Evolutionary conservation across 2,888 invertebrate species (phyloP), one percentile per base, ranked within the genome.

Genomic region (Sminthurinus aureus): DNA sequence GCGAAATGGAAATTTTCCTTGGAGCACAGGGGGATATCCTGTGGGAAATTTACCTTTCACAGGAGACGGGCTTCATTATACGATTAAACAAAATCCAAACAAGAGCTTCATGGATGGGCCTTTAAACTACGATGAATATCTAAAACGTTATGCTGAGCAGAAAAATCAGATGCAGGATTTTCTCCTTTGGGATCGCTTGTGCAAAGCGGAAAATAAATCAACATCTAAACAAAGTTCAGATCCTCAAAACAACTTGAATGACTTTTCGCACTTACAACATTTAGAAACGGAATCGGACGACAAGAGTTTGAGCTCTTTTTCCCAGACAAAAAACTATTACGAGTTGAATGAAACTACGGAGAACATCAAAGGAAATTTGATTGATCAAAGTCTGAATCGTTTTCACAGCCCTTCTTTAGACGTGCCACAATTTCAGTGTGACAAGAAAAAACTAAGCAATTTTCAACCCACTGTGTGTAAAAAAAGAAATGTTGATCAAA

Each of bases 91-190:
- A 4, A 15, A 12, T 1, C 6, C 22, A 58, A 64, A 24, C 64
- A 78, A 78, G 3, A 18, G 64, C 22, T 50, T 12, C 26, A 75
- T 9, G 20, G 15, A n/a, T n/a, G n/a, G n/a, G n/a, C 66, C 78
- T 0, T 20, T 66, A 24, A 79, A 69, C 69, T 79, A 79, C 38
- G 79, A 79, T 38, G 79, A 79, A 6, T 69, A 69, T 51, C n/a
- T 79, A 69, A 13, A 69, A 69, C 2, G 15, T 15, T 74, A 38
- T 13, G 26, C 24, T 18, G 74, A 74, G 2, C 38, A 74, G 15
- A 2, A 50, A 0, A 74, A 74, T 38, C 26, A 74, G 26, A 26
- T 38, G 15, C 12, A 13, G 15, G 50, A 74, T 38, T 74, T 24
- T 2, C 11, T 38, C 11, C 50, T 38, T 38, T 6, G 26, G 11